phyloP scores from a whole-genome alignment of 2,113 vertebrate genomes.

The Ameiurus melas region DNA sequence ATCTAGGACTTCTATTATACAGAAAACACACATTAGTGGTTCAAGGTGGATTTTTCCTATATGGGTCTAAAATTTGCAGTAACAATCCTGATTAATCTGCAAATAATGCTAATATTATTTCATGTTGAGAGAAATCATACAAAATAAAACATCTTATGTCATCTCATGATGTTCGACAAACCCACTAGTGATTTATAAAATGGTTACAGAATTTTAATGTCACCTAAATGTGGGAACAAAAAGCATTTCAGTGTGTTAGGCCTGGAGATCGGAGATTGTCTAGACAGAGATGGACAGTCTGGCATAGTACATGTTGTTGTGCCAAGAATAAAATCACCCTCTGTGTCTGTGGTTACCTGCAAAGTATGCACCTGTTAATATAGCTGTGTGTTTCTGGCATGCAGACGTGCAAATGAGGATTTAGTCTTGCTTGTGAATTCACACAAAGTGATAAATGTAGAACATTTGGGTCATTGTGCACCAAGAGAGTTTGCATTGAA shows the following conservation, averaged over 20 bases:
- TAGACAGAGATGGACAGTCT: slow-evolving; percentile 20
- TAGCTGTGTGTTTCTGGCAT: slow-evolving; percentile 27
- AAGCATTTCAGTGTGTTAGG: not conserved
- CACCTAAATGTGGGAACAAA: not conserved
- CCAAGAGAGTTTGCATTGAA: not conserved
- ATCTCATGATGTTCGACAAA: not conserved
- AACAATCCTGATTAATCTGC: not conserved
- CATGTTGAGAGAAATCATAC: not conserved
- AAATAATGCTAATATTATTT: not conserved
- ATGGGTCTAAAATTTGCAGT: not conserved
- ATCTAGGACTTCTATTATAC: not conserved
- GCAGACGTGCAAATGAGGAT: slow-evolving; percentile 8
- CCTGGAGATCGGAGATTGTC: slow-evolving; percentile 9
- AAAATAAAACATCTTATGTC: not conserved
- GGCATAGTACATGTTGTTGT: slow-evolving; percentile 14
- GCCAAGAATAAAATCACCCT: slow-evolving; percentile 10
- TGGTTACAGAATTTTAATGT: not conserved
- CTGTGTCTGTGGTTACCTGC: slow-evolving; percentile 36
- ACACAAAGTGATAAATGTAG: not conserved
- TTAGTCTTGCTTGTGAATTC: not conserved
- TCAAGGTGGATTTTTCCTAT: not conserved
- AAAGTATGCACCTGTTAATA: slow-evolving; percentile 39
- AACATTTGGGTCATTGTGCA: slow-evolving; percentile 2
- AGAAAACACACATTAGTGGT: not conserved
- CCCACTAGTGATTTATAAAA: not conserved